phyloP scores from a whole-genome alignment of 2,888 invertebrate species.

The Pheosia tremula region DNA sequence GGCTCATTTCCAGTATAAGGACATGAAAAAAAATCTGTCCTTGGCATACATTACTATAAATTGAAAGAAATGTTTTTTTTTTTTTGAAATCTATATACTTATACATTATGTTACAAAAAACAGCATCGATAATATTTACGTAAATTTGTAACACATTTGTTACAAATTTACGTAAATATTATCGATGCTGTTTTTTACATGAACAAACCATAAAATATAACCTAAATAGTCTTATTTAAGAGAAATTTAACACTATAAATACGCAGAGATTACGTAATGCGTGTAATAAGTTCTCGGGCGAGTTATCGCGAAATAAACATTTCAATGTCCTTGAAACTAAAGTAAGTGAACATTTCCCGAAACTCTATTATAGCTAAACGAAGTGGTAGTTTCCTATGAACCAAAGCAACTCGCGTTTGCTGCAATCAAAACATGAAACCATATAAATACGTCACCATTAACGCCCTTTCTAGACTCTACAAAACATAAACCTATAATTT shows the following conservation, averaged over 20 bases:
- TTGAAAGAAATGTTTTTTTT: no score
- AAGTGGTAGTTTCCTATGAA: neutral
- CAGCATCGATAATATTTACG: neutral
- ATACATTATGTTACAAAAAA: neutral
- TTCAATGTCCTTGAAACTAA: neutral
- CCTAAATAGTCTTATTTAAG: neutral
- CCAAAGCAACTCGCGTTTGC: neutral
- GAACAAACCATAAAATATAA: neutral
- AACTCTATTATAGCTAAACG: neutral
- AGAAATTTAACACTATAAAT: neutral
- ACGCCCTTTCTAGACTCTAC: neutral
- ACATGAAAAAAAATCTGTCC: no score
- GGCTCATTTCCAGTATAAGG: neutral
- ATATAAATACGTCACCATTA: neutral
- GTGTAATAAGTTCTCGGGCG: neutral
- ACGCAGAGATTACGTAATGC: no score
- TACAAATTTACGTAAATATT: neutral
- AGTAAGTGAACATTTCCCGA: no score
- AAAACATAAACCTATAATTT: neutral
- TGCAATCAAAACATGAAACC: neutral
- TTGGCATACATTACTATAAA: no score
- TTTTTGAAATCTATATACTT: neutral
- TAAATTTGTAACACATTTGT: neutral
- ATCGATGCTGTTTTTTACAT: neutral
- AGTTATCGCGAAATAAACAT: neutral